Evolutionary conservation across 2,113 vertebrate species (phyloP), one percentile per base, ranked within the genome.

Genomic region (Mus musculus): DNA sequence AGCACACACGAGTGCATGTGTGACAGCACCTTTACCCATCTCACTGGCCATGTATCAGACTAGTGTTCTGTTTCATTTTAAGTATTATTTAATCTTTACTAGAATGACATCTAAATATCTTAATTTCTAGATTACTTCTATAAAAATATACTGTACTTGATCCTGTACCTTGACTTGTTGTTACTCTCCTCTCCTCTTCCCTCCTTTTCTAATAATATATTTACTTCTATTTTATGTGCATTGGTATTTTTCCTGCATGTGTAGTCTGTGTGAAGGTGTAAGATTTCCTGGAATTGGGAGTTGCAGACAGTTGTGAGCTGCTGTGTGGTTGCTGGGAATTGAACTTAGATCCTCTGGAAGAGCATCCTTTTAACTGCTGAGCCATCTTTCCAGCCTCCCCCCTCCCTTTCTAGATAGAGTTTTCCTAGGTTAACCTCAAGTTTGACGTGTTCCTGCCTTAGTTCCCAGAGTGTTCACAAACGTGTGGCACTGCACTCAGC

Each of bases 41-140:
- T 46, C 82, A 85, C 61, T 46, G 39, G 26, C 4, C 39, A 59
- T 89, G 2, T 88, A 28, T 52, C 17, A 28, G 4, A 54, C 78
- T 81, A 36, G 52, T 56, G 7, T 78, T 54, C n/a, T 77, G 14
- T 39, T 85, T 46, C 28, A 67, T 39, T 85, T 46, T 42, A 67
- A 36, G 20, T 92, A 42, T 11, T 56, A 12, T 89, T 81, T 85
- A 88, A 49, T 86, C 4, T 88, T 24, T 85, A 1, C 69, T 78
- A 76, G 33, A 85, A 36, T 89, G 67, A 72, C 33, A 22, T 75
- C 14, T 88, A 80, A 87, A 12, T 90, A 22, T 72, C 26, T 42
- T 69, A 59, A 61, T 59, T 73, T 87, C 84, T 87, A 33, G 84
- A 85, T 94, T 92, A 80, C 33, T 84, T 94, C 17, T 91, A 4